Conservation (phyloP, 2,113 vertebrate species). For the Brachyistius frenatus region DNA sequence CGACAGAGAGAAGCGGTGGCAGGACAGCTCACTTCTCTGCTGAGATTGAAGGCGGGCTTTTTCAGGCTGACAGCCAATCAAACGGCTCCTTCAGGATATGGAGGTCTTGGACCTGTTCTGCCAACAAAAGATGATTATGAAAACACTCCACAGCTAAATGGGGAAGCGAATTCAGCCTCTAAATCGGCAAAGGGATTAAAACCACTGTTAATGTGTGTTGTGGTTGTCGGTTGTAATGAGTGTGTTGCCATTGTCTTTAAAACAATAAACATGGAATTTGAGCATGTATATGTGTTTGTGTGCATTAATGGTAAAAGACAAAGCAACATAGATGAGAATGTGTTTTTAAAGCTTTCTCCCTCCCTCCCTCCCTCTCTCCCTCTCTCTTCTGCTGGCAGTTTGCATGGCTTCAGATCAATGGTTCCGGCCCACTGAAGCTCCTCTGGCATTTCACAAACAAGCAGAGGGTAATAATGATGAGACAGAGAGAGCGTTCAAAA, state of each 20-base stretch:
- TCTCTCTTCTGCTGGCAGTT: constrained; percentile 27
- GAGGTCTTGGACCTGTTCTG: background rate
- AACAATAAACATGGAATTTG: background rate
- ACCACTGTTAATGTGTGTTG: background rate
- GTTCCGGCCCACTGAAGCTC: constrained; percentile 54
- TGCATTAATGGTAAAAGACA: background rate
- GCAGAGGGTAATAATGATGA: constrained; percentile 42
- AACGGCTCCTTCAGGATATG: background rate
- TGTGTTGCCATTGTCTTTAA: background rate
- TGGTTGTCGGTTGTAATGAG: background rate
- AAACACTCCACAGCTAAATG: background rate
- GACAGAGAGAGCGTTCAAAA: constrained; percentile 26
- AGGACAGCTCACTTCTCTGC: background rate
- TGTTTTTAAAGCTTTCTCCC: constrained; percentile 32
- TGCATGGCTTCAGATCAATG: constrained; percentile 67
- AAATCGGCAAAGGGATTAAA: background rate
- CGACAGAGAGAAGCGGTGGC: too few species aligned
- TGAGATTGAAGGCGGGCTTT: background rate
- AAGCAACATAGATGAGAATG: constrained; percentile 15
- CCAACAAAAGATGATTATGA: background rate
- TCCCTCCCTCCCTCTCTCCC: constrained; percentile 21
- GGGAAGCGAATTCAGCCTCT: background rate
- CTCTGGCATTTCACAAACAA: constrained; percentile 61
- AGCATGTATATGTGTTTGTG: background rate
- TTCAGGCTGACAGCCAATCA: constrained; percentile 6